These are phyloP conservation scores for Prenolepis imparis DNA, from an alignment of 2,888 invertebrate species.

Conservation along the genomic window DNA sequence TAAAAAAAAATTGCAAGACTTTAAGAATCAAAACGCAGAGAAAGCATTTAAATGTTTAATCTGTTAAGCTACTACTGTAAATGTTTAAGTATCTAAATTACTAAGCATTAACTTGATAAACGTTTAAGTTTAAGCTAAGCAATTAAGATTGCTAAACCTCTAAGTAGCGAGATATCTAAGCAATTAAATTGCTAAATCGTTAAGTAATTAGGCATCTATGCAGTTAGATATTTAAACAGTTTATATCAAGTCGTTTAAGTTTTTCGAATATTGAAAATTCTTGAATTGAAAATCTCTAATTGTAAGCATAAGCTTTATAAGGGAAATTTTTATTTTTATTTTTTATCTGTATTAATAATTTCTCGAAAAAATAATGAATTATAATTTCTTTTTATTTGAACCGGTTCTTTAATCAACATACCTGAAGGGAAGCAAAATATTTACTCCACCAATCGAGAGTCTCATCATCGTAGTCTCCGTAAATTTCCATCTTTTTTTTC, in stretches of 20 bases:
- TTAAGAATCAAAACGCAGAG: not conserved
- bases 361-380: not conserved
- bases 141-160: not conserved
- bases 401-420: constrained; percentile 58
- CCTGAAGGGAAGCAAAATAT: constrained; percentile 87
- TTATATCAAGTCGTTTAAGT: not conserved
- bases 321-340: too few species aligned
- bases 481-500: constrained; percentile 53
- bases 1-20: not conserved
- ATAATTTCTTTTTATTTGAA: not conserved
- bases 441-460: constrained; percentile 88
- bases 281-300: not conserved
- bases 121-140: not conserved
- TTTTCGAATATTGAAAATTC: not conserved
- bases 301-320: not conserved
- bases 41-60: not conserved
- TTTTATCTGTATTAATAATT: not conserved
- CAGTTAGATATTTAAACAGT: not conserved
- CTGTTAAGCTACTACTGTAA: not conserved
- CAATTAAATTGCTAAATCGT: constrained; percentile 3
- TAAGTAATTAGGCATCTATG: not conserved
- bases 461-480: constrained; percentile 81
- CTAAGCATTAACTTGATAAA: not conserved
- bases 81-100: not conserved
- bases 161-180: not conserved